Evolutionary conservation across 2,113 vertebrate genomes (phyloP).

Genomic region (Candoia aspera): DNA sequence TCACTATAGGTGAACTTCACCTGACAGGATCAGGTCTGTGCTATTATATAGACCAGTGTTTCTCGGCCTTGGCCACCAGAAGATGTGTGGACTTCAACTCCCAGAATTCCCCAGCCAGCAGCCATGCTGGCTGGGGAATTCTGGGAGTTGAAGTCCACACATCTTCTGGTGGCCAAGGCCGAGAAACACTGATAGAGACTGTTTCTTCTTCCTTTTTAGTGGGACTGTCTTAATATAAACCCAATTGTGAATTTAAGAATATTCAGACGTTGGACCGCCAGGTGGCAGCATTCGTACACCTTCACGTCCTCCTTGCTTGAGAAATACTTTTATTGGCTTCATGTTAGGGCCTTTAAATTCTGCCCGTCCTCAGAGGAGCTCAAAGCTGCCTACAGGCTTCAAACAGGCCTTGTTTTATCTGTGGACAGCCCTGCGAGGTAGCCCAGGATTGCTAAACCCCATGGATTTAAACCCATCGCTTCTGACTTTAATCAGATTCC

Average conservation of each 20-base stretch:
- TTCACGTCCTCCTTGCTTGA: not conserved
- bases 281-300: constrained; percentile 57
- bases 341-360: not conserved
- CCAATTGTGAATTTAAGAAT: not conserved
- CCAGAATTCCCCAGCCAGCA: no score
- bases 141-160: no score
- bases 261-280: constrained; percentile 51
- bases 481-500: not conserved
- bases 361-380: not conserved
- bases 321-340: not conserved
- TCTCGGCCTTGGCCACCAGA: no score
- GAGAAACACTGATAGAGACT: no score
- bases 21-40: no score
- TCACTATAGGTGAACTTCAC: no score
- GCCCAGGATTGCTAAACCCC: not conserved
- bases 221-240: not conserved
- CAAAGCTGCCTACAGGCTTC: not conserved
- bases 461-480: not conserved
- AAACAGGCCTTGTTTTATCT: no score
- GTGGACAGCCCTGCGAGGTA: no score
- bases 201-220: not conserved
- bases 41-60: no score
- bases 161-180: no score
- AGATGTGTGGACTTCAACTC: no score
- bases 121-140: no score